A percentile compares a stretch with the other conserved stretches of the same genome.
These are phyloP conservation scores for Apteryx mantelli DNA, from an alignment of 2,113 vertebrate genomes.

Conservation along the genomic window DNA sequence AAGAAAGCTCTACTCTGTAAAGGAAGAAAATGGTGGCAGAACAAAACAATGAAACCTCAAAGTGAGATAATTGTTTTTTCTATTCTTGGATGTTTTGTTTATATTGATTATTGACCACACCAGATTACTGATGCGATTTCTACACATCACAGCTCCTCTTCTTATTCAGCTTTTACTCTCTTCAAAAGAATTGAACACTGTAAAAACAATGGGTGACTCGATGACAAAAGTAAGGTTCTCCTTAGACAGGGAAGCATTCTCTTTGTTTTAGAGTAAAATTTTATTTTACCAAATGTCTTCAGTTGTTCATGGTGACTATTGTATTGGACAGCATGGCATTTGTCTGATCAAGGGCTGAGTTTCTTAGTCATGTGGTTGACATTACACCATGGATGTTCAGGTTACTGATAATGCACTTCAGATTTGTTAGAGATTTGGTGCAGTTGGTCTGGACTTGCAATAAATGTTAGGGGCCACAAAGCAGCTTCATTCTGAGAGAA, in stretches of 20 bases:
- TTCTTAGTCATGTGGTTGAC: neutral
- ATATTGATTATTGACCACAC: neutral
- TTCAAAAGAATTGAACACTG: neutral
- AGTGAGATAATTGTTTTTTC: neutral
- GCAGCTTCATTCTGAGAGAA: neutral
- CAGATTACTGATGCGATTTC: neutral
- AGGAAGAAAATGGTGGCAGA: neutral
- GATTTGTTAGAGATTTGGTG: neutral
- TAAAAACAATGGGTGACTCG: neutral
- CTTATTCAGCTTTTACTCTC: neutral
- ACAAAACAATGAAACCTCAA: neutral
- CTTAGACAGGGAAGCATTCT: neutral
- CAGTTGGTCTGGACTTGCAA: neutral
- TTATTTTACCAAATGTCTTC: neutral
- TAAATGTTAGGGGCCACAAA: neutral
- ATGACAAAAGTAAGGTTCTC: neutral
- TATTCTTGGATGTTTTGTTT: neutral
- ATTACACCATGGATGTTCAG: neutral
- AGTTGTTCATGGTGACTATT: neutral
- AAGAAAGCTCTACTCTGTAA: neutral
- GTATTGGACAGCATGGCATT: neutral
- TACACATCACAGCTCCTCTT: neutral
- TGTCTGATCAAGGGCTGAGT: neutral
- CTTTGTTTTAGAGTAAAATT: neutral
- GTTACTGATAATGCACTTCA: neutral